Base-by-base conservation (phyloP, 2,797 vertebrate species). In the Chrysocyon brachyurus region DNA sequence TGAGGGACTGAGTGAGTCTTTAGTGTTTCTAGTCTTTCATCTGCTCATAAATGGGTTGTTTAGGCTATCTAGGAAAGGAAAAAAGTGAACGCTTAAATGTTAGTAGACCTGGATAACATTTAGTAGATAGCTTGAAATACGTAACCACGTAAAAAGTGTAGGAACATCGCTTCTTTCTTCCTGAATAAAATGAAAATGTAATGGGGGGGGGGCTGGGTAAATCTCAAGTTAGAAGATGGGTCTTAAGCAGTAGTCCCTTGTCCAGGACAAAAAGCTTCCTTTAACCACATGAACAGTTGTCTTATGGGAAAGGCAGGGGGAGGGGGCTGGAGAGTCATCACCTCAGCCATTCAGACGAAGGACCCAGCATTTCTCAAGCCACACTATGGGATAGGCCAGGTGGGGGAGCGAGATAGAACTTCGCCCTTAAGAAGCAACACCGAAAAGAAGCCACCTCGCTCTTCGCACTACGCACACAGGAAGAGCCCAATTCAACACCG, bases 401-500 rank as follows among this genome's bases (percentile, higher is more conserved):
- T 94, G 1, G 84, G 52, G 70, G 70, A 95, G 91, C 10, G 2
- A 96, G 19, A 73, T 4, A 90, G n/a, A 96, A 88, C 84, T 96
- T 81, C 11, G 28, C 87, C 54, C 90, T 36, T 83, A 89, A 87
- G 52, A 31, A 95, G 79, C 87, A 31, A 72, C 91, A 59, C 66
- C 77, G 82, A 75, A 97, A 96, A 95, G 70, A 95, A 96, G 91
- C 94, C 97, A 95, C 90, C 84, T 96, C 28, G 59, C 82, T 95
- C 95, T 89, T 75, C 36, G 54, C 54, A 75, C 52, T 87, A 26
- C 0, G 75, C 86, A 97, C 86, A 97, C 95, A 97, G 97, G 97
- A 98, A 98, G 97, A 96, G 75, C 91, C 91, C 64, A 86, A 94
- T 89, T 97, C 91, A 97, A 73, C 14, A 73, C 21, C 52, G 81